A percentile compares a stretch with the other conserved stretches of the same genome.
These are phyloP conservation scores for Mythimna vitellina DNA, from an alignment of 2,888 invertebrate species.

Conservation along the genomic window DNA sequence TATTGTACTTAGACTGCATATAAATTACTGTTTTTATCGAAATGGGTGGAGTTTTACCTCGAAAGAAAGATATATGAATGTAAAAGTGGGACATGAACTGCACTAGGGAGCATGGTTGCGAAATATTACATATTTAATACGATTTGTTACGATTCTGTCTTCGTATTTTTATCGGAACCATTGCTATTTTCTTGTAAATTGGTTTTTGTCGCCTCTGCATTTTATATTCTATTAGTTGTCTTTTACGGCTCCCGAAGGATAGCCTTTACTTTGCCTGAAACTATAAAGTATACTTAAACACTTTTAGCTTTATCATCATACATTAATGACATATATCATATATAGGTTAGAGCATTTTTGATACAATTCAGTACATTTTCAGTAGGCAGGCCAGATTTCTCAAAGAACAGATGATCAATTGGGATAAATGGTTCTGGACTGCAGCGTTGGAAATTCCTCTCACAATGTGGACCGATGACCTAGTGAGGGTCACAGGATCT, in stretches of 20 bases:
- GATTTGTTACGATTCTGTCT: background rate
- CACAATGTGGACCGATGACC: no score
- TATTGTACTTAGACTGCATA: conserved; percentile 43
- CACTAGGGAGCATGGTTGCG: background rate
- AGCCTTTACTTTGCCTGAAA: background rate
- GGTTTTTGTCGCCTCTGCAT: background rate
- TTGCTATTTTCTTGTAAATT: background rate
- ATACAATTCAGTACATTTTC: no score
- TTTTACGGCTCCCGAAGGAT: background rate
- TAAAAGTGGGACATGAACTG: conserved; percentile 21
- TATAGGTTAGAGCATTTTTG: background rate
- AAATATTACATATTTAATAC: conserved; percentile 13
- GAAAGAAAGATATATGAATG: conserved; percentile 25
- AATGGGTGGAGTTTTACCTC: conserved; percentile 20
- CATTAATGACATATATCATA: background rate
- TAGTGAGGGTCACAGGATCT: no score
- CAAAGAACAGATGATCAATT: no score
- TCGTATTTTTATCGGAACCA: background rate
- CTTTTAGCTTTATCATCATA: background rate
- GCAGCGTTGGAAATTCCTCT: no score
- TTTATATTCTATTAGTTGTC: background rate
- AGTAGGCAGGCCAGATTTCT: no score
- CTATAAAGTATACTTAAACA: background rate
- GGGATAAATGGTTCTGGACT: no score
- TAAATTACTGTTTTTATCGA: conserved; percentile 41